Evolutionary conservation across 2,797 vertebrate species (phyloP), one percentile per base, ranked within the genome.

Genomic region (Amazona ochrocephala): DNA sequence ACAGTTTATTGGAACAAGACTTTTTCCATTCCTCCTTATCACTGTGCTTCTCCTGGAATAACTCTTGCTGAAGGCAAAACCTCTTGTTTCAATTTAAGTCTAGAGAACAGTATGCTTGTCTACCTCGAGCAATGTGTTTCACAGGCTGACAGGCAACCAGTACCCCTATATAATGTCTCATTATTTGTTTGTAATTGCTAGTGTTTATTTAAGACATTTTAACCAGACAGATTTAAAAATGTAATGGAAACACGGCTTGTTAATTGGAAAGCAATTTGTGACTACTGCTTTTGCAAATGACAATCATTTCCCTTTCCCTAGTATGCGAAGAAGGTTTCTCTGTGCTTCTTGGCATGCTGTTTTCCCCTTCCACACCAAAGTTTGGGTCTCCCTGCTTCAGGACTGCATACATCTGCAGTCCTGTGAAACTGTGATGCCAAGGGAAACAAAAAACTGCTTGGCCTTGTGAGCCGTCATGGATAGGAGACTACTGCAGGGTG

Each of bases 271-370:
- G 39, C 53, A 41, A 32, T 34, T 60, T 20, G 34, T 22, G 41
- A 32, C 22, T 48, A 10, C 5, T 37, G 18, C 42, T 77, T 81
- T 76, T 54, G 81, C 41, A 34, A 61, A 72, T 2, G 3, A 17
- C 42, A 34, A 4, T 19, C 5, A 3, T 48, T 75, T 37, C 30
- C 41, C 44, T 82, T 72, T 24, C 42, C 22, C 14, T 54, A 39
- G 7, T 6, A 27, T 7, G 26, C 30, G 6, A 61, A 41, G 21
- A 12, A 45, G 18, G 34, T 85, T 2, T 39, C 23, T 39, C 13
- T 3, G 15, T 15, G 22, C 20, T 45, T 24, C 30, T 51, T 12
- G 8, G 27, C 42, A 45, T 29, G 2, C 20, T 0, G 0, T 20
- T 60, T 50, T 65, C 8, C 37, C 30, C 27, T 47, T 47, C 10